phyloP scores from a whole-genome alignment of 2,113 vertebrate genomes.

The Sitta europaea region DNA sequence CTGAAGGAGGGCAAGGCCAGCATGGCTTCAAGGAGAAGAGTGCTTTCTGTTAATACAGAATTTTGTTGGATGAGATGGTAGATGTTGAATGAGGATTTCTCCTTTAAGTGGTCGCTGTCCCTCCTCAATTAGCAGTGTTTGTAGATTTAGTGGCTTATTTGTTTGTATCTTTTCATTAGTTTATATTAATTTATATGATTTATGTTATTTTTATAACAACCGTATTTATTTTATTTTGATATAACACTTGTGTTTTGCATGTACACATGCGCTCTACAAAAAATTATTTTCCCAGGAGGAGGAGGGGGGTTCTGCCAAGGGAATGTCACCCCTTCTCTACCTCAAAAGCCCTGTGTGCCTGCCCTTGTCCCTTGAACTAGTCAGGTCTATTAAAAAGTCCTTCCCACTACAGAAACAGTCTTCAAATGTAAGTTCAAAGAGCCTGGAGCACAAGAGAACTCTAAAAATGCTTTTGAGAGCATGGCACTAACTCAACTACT shows the following conservation, averaged over 20 bases:
- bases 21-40: neutral
- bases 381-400: neutral
- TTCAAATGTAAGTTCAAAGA: neutral
- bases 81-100: neutral
- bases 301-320: neutral
- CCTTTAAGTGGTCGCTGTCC: neutral
- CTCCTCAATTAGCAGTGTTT: neutral
- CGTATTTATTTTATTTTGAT: neutral
- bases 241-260: too few species aligned
- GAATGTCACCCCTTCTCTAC: neutral
- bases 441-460: neutral
- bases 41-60: neutral
- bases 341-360: neutral
- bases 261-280: neutral
- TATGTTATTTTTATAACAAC: neutral
- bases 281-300: neutral
- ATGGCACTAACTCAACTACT: neutral
- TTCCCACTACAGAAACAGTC: neutral
- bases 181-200: neutral
- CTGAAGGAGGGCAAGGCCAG: neutral
- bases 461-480: neutral
- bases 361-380: neutral
- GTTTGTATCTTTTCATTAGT: neutral
- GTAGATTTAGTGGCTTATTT: neutral
- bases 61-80: neutral